phyloP scores from a whole-genome alignment of 2,113 vertebrate species.

The Tichodroma muraria region DNA sequence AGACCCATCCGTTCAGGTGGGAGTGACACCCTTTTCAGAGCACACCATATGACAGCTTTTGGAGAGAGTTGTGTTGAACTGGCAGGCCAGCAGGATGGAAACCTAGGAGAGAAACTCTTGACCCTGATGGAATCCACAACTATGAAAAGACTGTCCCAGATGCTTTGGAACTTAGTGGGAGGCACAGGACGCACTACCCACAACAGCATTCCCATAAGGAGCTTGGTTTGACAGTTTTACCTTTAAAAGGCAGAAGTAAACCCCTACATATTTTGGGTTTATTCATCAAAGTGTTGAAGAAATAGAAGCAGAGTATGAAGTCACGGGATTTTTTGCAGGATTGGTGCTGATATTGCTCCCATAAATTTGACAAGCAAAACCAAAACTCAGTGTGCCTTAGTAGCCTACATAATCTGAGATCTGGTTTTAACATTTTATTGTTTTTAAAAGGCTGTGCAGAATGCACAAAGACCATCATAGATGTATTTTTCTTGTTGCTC shows the following conservation, averaged over 20 bases:
- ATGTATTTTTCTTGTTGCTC: background rate
- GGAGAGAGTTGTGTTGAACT: rapidly evolving
- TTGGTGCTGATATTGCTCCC: background rate
- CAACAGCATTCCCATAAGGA: background rate
- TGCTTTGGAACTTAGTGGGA: background rate
- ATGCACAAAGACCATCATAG: background rate
- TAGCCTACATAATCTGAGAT: background rate
- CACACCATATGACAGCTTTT: rapidly evolving
- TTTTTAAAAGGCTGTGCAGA: background rate
- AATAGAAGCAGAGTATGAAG: background rate
- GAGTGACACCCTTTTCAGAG: background rate
- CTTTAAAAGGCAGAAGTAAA: background rate
- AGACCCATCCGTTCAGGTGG: background rate
- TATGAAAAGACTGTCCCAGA: background rate
- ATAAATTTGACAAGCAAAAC: background rate
- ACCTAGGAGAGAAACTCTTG: background rate
- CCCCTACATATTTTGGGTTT: background rate
- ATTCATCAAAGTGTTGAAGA: background rate
- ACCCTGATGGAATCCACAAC: background rate
- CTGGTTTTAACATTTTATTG: background rate
- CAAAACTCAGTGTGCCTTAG: background rate
- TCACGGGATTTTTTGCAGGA: background rate
- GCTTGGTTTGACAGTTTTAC: background rate
- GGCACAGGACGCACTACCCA: background rate
- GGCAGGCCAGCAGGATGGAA: background rate